Evolutionary conservation across 2,797 vertebrate species (phyloP).

Genomic region (Leuciscus waleckii): DNA sequence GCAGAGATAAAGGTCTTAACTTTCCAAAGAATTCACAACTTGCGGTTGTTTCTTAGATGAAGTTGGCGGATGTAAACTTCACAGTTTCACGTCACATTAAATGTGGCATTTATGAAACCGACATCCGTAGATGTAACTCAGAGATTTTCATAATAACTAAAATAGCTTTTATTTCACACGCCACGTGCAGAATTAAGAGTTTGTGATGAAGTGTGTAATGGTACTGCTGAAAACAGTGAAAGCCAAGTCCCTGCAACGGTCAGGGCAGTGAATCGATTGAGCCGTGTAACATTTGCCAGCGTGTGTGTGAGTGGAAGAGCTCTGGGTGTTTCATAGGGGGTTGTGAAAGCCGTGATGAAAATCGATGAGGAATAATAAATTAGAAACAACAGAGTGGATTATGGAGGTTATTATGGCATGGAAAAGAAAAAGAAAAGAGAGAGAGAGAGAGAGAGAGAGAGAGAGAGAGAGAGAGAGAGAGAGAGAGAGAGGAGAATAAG

Average conservation of each 20-base stretch:
- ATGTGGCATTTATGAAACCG: slow-evolving; percentile 18
- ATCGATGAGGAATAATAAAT: slow-evolving; percentile 84
- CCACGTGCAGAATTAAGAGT: slow-evolving; percentile 29
- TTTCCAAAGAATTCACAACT: not conserved
- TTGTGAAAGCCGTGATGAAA: slow-evolving; percentile 78
- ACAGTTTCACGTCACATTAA: slow-evolving; percentile 26
- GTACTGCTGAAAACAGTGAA: slow-evolving; percentile 71
- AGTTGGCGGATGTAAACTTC: slow-evolving; percentile 24
- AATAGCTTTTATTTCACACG: slow-evolving; percentile 42
- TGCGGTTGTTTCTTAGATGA: not conserved
- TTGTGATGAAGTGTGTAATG: slow-evolving; percentile 56
- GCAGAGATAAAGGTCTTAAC: not conserved
- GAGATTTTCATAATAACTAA: slow-evolving; percentile 33
- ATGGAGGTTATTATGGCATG: slow-evolving; percentile 79
- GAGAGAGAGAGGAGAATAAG: slow-evolving; percentile 13
- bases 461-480: slow-evolving; percentile 9
- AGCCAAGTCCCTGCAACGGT: slow-evolving; percentile 69
- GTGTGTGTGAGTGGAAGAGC: slow-evolving; percentile 56
- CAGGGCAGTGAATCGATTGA: slow-evolving; percentile 73
- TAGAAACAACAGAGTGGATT: slow-evolving; percentile 80
- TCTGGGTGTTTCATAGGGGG: slow-evolving; percentile 74
- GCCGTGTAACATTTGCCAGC: slow-evolving; percentile 72
- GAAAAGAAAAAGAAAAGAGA: slow-evolving; percentile 46
- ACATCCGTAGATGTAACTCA: not conserved
- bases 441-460: slow-evolving; percentile 22